These are phyloP conservation scores for Bombus picipes DNA, from an alignment of 1,140 invertebrate genomes.

Conservation along the genomic window DNA sequence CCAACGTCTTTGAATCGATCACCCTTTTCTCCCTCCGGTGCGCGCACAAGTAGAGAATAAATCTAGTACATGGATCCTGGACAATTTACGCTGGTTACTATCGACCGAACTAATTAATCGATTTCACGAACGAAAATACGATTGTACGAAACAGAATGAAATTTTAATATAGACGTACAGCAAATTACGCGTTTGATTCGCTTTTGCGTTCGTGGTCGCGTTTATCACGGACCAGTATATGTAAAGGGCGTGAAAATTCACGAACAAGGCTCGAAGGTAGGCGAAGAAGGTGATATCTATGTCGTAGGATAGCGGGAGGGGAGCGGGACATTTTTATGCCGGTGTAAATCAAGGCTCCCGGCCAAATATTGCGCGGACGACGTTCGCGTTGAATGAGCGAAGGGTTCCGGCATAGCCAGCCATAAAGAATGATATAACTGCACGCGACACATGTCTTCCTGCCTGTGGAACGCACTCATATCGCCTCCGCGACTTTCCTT, in stretches of 20 bases:
- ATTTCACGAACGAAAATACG: accelerated
- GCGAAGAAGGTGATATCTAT: slow-evolving; percentile 57
- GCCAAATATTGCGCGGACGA: slow-evolving; percentile 75
- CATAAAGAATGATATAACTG: slow-evolving; percentile 83
- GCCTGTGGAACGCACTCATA: slow-evolving; percentile 68
- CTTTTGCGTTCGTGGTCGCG: neutral
- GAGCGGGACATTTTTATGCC: slow-evolving; percentile 78
- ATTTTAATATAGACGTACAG: neutral
- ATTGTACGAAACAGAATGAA: neutral
- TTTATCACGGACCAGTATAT: neutral
- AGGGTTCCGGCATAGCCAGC: slow-evolving; percentile 72
- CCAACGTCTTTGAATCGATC: slow-evolving; percentile 51
- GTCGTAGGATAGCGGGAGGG: neutral
- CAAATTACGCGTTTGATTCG: neutral
- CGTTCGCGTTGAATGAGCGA: slow-evolving; percentile 69
- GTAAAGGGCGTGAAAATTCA: slow-evolving; percentile 4
- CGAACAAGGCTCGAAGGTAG: neutral
- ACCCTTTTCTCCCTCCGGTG: neutral
- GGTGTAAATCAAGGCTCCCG: slow-evolving; percentile 79
- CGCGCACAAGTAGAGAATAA: neutral
- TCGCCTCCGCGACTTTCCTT: slow-evolving; percentile 39
- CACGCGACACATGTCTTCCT: slow-evolving; percentile 81
- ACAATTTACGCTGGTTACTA: too few relatives aligned
- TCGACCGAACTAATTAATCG: neutral
- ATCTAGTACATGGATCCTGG: neutral